Base-by-base conservation (phyloP, 2,113 vertebrate genomes). In the Lepus timidus region DNA sequence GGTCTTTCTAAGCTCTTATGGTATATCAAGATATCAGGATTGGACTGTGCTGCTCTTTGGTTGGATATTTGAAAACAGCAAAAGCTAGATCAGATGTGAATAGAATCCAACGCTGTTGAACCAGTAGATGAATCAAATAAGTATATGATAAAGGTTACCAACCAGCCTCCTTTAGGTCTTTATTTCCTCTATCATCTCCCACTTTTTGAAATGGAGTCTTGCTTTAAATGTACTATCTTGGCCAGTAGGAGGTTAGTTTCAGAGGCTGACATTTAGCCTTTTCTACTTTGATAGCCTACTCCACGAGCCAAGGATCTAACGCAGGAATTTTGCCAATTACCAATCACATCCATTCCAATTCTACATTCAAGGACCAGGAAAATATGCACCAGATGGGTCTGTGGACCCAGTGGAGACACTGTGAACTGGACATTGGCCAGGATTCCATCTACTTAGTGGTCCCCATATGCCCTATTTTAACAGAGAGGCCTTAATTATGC, bases 391-490 rank as follows among this genome's bases (percentile, higher is more conserved):
- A 67, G 36, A 67, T 92, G 36, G 71, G 10, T 75, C 58, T 81
- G 17, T 81, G 33, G 58, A 67, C 84, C 58, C 92, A 80, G 12
- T 65, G 76, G 76, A 80, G 25, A 88, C 13, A 52, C 1, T 71
- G 27, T 7, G 25, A 91, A 44, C 85, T 74, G 89, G 65, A 88
- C 31, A 11, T 88, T 20, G 51, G 58, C 92, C 92, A 85, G 73
- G 23, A 73, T 29, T 86, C 78, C 78, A 96, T 71, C 51, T 65
- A 78, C 29, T 96, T 83, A 78, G 64, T 71, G 27, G 76, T 91
- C 29, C 23, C 52, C 79, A 55, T 58, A 36, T 84, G 36, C 25
- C n/a, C 61, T 80, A 31, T 9, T 91, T 92, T 89, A 68, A 36
- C 73, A 85, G 12, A 17, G 49, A 85, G 71, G 4, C 27, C 75